Percentiles rank a stretch among this genome's conserved stretches.
Conservation (phyloP, 2,888 invertebrate genomes). For the Caenorhabditis virilis region DNA sequence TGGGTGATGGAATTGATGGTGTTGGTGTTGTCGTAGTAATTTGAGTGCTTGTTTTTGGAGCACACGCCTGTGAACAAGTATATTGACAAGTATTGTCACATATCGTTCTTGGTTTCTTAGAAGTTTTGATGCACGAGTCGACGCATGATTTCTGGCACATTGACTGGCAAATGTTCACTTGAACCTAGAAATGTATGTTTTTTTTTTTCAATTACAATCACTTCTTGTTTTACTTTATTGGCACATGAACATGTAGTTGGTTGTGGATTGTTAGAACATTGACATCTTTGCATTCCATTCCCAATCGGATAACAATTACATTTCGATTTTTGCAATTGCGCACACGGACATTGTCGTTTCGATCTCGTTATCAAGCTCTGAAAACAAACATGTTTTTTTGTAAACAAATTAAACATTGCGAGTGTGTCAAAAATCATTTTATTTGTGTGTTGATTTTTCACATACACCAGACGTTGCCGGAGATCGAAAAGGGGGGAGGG, state of each 20-base stretch:
- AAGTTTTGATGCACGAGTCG: conserved; percentile 29
- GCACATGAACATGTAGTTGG: conserved; percentile 32
- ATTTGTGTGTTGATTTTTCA: too few species aligned
- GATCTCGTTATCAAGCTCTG: not conserved
- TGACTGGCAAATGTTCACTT: conserved; percentile 40
- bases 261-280: conserved; percentile 38
- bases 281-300: conserved; percentile 36
- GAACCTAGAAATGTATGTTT: conserved; percentile 17
- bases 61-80: conserved; percentile 42
- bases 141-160: conserved; percentile 43
- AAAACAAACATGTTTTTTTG: too few species aligned
- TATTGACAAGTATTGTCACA: conserved; percentile 42
- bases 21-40: conserved; percentile 13
- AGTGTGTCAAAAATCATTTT: too few species aligned
- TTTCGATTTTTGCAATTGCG: conserved; percentile 33
- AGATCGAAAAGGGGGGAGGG: too few species aligned
- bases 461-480: too few species aligned
- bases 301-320: conserved; percentile 42
- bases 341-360: conserved; percentile 46
- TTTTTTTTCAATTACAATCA: not conserved
- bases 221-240: conserved; percentile 5
- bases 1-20: conserved; percentile 10
- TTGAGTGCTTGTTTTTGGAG: conserved; percentile 9
- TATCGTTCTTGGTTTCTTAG: conserved; percentile 24
- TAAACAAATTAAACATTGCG: too few species aligned